phyloP scores from a whole-genome alignment of 2,113 vertebrate genomes.

The Procavia capensis region DNA sequence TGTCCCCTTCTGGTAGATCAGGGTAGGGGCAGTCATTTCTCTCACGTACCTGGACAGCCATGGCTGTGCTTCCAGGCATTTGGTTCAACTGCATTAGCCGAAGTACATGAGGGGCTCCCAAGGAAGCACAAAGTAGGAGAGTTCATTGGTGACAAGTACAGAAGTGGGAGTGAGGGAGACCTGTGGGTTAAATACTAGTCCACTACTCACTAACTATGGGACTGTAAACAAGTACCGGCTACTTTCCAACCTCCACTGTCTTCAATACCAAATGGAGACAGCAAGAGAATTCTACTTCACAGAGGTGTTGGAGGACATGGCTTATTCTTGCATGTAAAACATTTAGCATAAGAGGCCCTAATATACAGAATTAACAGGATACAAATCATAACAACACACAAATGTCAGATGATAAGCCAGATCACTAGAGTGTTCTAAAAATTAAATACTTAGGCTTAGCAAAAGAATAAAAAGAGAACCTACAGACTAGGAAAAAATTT shows the following conservation, averaged over 20 bases:
- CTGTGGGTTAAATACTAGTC: background rate
- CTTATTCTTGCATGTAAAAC: background rate
- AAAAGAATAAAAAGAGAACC: no score
- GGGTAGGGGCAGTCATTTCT: background rate
- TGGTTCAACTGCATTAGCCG: background rate
- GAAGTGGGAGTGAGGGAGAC: background rate
- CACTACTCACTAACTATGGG: background rate
- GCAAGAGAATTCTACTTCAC: background rate
- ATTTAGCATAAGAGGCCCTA: no score
- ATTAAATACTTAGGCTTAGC: no score
- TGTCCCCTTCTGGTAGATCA: background rate
- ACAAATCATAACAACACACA: no score
- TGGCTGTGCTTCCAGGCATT: background rate
- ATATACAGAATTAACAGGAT: no score
- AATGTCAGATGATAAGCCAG: no score
- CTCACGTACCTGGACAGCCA: background rate
- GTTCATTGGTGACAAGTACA: background rate
- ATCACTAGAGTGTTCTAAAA: no score
- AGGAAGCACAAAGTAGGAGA: background rate
- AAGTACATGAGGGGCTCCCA: background rate
- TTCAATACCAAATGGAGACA: background rate
- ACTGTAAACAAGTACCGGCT: background rate
- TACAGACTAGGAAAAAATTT: no score
- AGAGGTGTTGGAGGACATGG: background rate
- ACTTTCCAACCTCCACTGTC: constrained; percentile 37